Evolutionary conservation across 2,797 vertebrate species (phyloP).

Genomic region (Staurois parvus): DNA sequence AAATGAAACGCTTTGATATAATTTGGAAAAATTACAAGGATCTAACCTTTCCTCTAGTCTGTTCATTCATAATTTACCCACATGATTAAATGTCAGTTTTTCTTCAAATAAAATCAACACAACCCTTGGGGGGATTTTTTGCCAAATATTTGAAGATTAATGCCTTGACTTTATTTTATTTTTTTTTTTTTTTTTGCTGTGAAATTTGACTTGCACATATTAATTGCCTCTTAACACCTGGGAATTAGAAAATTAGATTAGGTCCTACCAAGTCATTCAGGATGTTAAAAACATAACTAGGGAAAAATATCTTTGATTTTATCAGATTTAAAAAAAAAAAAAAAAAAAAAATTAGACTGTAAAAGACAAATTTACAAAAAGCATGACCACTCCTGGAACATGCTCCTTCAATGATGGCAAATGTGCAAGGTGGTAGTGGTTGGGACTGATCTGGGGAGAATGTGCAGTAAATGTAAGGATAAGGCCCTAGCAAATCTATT

Average conservation of each 20-base stretch:
- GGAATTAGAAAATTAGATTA: conserved; percentile 28
- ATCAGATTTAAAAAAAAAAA: too few species aligned
- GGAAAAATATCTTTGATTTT: too few species aligned
- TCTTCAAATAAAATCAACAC: conserved; percentile 45
- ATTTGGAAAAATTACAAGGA: conserved; percentile 23
- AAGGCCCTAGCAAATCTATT: too few species aligned
- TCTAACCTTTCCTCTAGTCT: neutral
- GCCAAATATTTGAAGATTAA: conserved; percentile 56
- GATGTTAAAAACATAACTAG: neutral
- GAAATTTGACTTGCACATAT: conserved; percentile 43
- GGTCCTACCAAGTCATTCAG: neutral
- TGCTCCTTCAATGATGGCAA: too few species aligned
- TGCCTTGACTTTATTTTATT: conserved; percentile 21
- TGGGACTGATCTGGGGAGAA: too few species aligned
- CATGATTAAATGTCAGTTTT: conserved; percentile 40
- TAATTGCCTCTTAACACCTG: neutral
- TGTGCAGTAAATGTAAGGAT: too few species aligned
- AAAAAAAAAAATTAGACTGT: too few species aligned
- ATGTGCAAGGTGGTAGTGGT: too few species aligned
- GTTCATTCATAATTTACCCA: conserved; percentile 34
- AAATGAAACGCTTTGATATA: conserved; percentile 34
- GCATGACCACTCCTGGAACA: too few species aligned
- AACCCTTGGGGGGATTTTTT: conserved; percentile 10
- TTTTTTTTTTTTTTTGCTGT: conserved; percentile 1
- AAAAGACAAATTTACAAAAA: too few species aligned